These are phyloP conservation scores for Andrena bicolor DNA, from an alignment of 2,888 invertebrate genomes.

Conservation along the genomic window DNA sequence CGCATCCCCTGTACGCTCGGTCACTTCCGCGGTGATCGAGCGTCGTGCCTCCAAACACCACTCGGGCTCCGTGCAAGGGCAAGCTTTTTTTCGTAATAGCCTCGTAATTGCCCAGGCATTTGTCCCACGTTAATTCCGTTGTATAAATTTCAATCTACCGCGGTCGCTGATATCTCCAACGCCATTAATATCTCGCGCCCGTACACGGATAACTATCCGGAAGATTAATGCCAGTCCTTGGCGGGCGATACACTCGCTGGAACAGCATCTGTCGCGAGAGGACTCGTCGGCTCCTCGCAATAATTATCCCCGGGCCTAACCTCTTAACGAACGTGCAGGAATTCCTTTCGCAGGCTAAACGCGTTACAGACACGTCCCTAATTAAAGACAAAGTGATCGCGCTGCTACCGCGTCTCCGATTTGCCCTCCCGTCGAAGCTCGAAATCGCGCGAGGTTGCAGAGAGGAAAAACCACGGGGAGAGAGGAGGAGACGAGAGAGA, in stretches of 20 bases:
- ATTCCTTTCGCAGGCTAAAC: conserved; percentile 20
- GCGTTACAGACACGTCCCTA: conserved; percentile 18
- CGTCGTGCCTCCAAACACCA: not conserved
- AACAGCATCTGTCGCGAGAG: conserved; percentile 30
- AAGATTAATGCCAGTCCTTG: conserved; percentile 58
- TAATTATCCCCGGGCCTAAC: conserved; percentile 30
- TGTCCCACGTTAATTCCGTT: conserved; percentile 45
- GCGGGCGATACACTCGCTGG: conserved; percentile 32
- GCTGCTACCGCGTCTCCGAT: not conserved
- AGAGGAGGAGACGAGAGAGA: conserved; percentile 32
- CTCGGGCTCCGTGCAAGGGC: not conserved
- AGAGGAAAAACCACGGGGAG: not conserved
- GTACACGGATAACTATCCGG: conserved; percentile 46
- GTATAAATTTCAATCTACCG: conserved; percentile 54
- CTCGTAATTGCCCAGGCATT: conserved; percentile 19
- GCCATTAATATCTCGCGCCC: conserved; percentile 50
- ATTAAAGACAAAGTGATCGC: conserved; percentile 13
- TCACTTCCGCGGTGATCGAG: not conserved
- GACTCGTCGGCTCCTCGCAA: conserved; percentile 18
- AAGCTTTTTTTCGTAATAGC: conserved; percentile 3
- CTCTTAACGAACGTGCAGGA: conserved; percentile 3
- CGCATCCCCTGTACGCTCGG: conserved; percentile 9
- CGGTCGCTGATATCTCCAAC: conserved; percentile 49
- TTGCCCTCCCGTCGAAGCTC: not conserved
- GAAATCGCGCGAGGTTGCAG: not conserved